Conservation (phyloP, 2,797 vertebrate genomes). For the Vireo griseus region DNA sequence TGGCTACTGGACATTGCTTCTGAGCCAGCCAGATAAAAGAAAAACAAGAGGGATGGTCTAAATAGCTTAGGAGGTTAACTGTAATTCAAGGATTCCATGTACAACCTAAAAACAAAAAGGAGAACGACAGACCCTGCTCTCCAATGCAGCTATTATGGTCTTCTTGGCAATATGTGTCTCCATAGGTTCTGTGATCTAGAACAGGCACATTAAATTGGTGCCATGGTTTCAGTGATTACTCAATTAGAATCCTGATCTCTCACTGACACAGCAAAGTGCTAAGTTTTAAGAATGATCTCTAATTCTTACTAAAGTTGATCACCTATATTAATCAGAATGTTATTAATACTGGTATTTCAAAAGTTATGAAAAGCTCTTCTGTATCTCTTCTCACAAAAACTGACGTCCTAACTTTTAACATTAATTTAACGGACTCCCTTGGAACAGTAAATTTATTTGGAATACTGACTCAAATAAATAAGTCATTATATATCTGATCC, state of each 20-base stretch:
- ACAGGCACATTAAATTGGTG: neutral
- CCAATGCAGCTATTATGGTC: neutral
- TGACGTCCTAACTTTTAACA: neutral
- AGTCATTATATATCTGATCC: neutral
- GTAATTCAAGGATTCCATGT: neutral
- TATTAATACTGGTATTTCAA: neutral
- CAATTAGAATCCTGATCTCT: neutral
- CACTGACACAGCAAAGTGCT: neutral
- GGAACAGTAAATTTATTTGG: neutral
- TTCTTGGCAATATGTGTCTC: neutral
- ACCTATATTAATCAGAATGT: neutral
- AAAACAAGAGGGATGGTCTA: neutral
- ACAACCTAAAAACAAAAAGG: neutral
- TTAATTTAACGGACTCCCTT: neutral
- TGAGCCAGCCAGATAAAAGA: constrained; percentile 8
- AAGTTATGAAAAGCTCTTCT: neutral
- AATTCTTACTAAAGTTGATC: neutral
- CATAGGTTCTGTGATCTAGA: neutral
- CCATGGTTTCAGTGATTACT: neutral
- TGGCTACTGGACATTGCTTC: neutral
- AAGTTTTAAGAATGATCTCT: neutral
- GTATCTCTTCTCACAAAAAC: neutral
- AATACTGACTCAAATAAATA: neutral
- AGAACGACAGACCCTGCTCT: neutral
- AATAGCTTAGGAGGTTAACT: neutral